phyloP scores from a whole-genome alignment of 2,113 vertebrate genomes.

The Loxodonta africana region DNA sequence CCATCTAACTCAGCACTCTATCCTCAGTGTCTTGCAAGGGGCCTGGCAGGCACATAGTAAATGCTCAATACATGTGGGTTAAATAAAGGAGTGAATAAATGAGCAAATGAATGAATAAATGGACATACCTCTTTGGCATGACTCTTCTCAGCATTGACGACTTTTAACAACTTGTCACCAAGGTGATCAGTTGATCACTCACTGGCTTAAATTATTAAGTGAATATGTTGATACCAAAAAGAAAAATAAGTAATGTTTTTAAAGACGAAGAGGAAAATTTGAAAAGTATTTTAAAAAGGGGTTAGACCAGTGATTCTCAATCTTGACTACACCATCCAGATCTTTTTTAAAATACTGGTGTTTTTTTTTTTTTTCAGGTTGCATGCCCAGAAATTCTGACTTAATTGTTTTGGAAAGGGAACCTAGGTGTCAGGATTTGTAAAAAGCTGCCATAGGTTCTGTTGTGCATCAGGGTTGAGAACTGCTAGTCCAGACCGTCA shows the following conservation, averaged over 20 bases:
- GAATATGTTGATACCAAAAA: background rate
- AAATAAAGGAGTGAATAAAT: background rate
- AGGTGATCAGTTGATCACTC: background rate
- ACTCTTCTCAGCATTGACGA: background rate
- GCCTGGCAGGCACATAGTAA: background rate
- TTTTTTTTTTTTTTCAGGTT: background rate
- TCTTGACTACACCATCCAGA: background rate
- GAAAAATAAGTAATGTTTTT: background rate
- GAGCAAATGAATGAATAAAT: background rate
- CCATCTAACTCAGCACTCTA: background rate
- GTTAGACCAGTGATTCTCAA: background rate
- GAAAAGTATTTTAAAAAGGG: background rate
- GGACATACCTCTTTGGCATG: background rate
- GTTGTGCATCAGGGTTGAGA: background rate
- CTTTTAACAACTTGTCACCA: background rate
- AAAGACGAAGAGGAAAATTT: background rate
- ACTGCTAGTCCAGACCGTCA: background rate
- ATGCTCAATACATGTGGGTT: background rate
- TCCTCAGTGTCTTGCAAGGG: background rate
- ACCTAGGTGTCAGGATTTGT: background rate
- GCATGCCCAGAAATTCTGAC: background rate
- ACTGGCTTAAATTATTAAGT: background rate
- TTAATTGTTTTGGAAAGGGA: background rate
- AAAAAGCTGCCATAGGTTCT: background rate
- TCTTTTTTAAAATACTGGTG: background rate